Evolutionary conservation across 2,888 invertebrate genomes (phyloP), one percentile per base, ranked within the genome.

Genomic region (Drosophila mayaguana): DNA sequence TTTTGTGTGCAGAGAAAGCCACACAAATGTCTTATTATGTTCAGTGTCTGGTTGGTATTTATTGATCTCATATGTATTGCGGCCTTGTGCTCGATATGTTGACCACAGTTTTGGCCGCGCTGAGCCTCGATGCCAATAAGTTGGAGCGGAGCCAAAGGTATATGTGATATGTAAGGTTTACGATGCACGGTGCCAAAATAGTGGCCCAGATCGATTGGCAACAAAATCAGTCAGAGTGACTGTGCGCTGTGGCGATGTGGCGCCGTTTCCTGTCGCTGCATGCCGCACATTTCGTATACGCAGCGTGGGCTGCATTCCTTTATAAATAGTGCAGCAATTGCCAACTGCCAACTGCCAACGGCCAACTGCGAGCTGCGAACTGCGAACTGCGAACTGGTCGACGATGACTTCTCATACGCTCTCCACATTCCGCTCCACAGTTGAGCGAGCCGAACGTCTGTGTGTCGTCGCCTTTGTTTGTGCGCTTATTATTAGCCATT

Each of bases 401-500:
- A 9, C 20, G 63, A 56, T 64, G 63, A 61, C 62, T 57, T 46
- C 36, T 61, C 56, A 57, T 34, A 63, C 22, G 54, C 18, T 14
- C 51, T 40, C 46, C 60, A 38, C 28, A 28, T 8, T 7, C 0
- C 28, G 8, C 28, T 7, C 28, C 28, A 28, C 28, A 36, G 12
- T 36, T 36, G 5, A 36, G 36, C 16, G 36, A 57, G 48, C 56
- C 6, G 12, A 6, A 22, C 25, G 48, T 32, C 63, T 20, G 25
- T 46, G 61, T 50, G 50, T 36, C 34, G 7, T 18, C 18, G 12
- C 16, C 43, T 48, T 34, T 22, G 61, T 22, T 56, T 45, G 54
- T 60, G 55, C 51, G 54, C 64, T 78, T 73, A 78, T 73, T 84
- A 84, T 85, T 83, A 86, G 80, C 71, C 67, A 78, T 89, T 87